phyloP scores from a whole-genome alignment of 2,888 invertebrate genomes.

The Opisthograptis luteolata region DNA sequence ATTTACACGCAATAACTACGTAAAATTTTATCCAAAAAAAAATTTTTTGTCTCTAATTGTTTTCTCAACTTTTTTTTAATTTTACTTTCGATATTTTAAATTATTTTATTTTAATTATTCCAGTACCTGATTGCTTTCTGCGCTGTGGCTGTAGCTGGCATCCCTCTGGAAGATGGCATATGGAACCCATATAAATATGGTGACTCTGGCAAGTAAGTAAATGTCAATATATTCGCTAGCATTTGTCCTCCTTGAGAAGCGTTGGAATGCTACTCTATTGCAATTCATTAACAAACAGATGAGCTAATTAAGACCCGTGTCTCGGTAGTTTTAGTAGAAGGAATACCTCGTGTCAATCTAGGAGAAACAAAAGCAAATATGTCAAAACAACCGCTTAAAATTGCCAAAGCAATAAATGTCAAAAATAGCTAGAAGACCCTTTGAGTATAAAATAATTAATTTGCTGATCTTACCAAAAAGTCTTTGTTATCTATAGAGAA shows the following conservation, averaged over 20 bases:
- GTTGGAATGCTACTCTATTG: conserved; percentile 19
- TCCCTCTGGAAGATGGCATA: conserved; percentile 65
- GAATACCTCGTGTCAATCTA: no score
- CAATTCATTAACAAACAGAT: conserved; percentile 17
- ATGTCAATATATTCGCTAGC: conserved; percentile 51
- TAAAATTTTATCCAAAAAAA: neutral
- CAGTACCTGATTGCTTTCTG: conserved; percentile 67
- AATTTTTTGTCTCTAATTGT: neutral
- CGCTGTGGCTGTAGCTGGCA: conserved; percentile 58
- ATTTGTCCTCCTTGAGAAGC: conserved; percentile 31
- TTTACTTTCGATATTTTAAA: neutral
- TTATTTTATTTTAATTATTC: conserved; percentile 18
- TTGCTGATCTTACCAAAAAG: no score
- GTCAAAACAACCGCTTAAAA: no score
- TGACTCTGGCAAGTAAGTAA: conserved; percentile 74
- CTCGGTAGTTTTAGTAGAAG: no score
- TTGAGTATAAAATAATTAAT: no score
- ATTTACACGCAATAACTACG: neutral
- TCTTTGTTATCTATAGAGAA: no score
- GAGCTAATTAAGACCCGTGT: conserved; percentile 17
- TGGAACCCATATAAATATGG: conserved; percentile 75
- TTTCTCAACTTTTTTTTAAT: neutral
- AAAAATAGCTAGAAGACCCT: no score
- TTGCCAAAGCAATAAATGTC: no score
- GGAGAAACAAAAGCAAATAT: no score